Percentiles rank a stretch among this genome's conserved stretches.
These are phyloP conservation scores for Phyllostomus hastatus DNA, from an alignment of 2,113 vertebrate species.

Conservation along the genomic window DNA sequence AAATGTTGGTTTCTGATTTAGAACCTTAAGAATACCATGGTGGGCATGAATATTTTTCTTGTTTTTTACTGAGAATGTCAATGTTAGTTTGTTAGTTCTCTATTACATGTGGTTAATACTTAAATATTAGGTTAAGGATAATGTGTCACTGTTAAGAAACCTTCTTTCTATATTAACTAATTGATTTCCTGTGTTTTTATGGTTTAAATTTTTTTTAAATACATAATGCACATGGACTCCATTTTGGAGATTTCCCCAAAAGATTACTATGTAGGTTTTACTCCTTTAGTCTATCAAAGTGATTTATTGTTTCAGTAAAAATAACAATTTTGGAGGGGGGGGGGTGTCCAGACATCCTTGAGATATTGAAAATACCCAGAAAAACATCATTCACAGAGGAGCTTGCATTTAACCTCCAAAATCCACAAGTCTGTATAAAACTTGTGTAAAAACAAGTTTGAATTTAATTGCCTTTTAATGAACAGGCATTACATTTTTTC, in stretches of 20 bases:
- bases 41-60: neutral
- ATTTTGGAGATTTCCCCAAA: neutral
- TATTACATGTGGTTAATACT: neutral
- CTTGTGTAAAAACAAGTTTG: neutral
- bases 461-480: neutral
- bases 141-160: neutral
- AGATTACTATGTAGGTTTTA: neutral
- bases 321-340: neutral
- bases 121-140: neutral
- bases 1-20: neutral
- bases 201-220: neutral
- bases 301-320: constrained; percentile 15
- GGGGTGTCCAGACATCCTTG: neutral
- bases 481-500: neutral
- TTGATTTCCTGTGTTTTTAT: neutral
- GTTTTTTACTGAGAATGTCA: neutral
- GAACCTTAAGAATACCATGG: neutral
- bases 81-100: neutral
- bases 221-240: neutral
- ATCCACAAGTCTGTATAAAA: neutral
- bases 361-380: neutral
- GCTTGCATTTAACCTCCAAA: neutral
- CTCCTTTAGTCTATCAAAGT: neutral
- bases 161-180: neutral
- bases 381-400: neutral